Evolutionary conservation across 2,888 invertebrate species (phyloP), one percentile per base, ranked within the genome.

Genomic region (Agrypnus murinus): DNA sequence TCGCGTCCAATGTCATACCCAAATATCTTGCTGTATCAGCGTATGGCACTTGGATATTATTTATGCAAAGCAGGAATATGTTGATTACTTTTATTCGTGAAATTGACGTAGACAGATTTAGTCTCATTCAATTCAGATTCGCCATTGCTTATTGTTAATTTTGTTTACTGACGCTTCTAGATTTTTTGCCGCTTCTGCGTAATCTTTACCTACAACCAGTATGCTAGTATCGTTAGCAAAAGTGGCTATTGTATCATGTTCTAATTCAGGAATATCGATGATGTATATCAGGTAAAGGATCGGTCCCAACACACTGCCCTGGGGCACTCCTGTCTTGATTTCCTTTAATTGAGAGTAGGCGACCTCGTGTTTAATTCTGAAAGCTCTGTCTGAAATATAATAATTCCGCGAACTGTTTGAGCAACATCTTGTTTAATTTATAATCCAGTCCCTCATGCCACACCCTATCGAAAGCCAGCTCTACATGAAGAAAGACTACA

Each of bases 121-220:
- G 10, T 59, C 40, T 59, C 9, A 12, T 59, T 40, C n/a, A 9
- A 19, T n/a, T 19, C 69, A 74, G 10, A 75, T 74, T 15, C 65
- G 31, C 75, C 75, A 77, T 57, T 36, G 36, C 67, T 68, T 5
- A 74, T 70, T 7, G 71, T 62, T 74, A 73, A 74, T 9, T 66
- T 65, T 3, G 36, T 36, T 36, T 45, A 5, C 9, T 9, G 68
- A 9, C 9, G 64, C 5, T 9, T 14, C 55, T n/a, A 68, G 36
- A 7, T 60, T 59, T 38, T n/a, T 48, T 15, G 45, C 17, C 9
- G 71, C 62, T 19, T 45, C 40, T 19, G 31, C 31, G 25, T 19
- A 6, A 53, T 64, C 19, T 34, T 46, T 12, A 5, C 73, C 48
- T 8, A 32, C 36, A 10, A 58, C 46, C 36, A 69, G 7, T 25